These are phyloP conservation scores for Luffia ferchaultella DNA, from an alignment of 2,888 invertebrate species.

Conservation along the genomic window DNA sequence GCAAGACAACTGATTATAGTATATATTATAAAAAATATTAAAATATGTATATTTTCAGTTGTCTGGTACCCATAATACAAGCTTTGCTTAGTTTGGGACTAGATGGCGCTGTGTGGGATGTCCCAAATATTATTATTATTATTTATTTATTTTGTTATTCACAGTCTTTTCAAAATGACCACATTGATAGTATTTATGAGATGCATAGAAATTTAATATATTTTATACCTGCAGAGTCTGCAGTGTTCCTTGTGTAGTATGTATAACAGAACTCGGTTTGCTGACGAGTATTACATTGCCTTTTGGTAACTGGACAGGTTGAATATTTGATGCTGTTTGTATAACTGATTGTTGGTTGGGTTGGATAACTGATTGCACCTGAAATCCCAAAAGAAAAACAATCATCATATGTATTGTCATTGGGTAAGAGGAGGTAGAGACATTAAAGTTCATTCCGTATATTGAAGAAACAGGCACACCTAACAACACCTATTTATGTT, in stretches of 20 bases:
- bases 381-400: conserved; percentile 29
- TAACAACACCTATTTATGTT: no score
- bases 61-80: no score
- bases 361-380: conserved; percentile 96
- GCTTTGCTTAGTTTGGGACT: no score
- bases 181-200: no score
- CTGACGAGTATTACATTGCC: conserved; percentile 89
- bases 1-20: no score
- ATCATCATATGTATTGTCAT: conserved; percentile 1
- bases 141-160: no score
- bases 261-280: conserved; percentile 92
- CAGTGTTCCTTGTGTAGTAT: conserved; percentile 87
- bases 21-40: no score
- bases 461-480: background rate
- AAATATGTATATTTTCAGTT: no score
- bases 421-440: background rate
- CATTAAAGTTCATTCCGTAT: no score
- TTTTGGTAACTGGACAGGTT: conserved; percentile 84
- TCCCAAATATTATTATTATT: no score
- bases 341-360: conserved; percentile 96
- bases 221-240: conserved; percentile 82
- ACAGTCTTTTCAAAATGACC: no score
- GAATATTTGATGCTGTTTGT: conserved; percentile 88
- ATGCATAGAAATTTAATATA: background rate
- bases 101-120: no score